Base-by-base conservation (phyloP, 2,113 vertebrate genomes). In the Calyptommatus sinebrachiatus region DNA sequence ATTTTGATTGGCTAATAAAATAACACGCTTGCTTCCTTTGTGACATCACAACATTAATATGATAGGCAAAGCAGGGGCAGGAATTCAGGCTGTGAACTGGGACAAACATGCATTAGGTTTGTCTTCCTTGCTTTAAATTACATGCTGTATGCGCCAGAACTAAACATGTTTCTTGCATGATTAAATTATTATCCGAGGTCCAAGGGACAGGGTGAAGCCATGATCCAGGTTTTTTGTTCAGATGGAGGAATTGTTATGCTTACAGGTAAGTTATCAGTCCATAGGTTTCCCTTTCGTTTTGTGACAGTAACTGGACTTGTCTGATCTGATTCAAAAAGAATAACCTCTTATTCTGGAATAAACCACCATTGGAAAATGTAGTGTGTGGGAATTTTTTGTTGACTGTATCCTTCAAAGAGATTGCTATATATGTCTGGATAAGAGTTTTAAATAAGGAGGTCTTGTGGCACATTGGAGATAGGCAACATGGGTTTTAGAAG, bases 231-330 rank as follows among this genome's bases (percentile, higher is more conserved):
- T 61, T 69, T 77, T 81, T 71, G 86, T 79, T 88, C 75, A 83
- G 69, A 9, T 79, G 78, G 71, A 77, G 77, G 61, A 65, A 41
- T 68, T 76, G 76, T 81, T 76, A 75, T 83, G 73, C 79, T 82
- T 66, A 83, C 89, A 88, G 90, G 89, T 91, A 88, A 90, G 88
- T 88, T 16, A 69, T 76, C 29, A 24, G 45, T 21, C 87, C 45
- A 77, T 62, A 31, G 72, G 41, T 73, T n/a, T 46, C 48, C 0
- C 45, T 60, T 4, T 31, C 26, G 12, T 50, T 63, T 83, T 12
- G 1, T 3, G 68, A 29, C 31, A 35, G 26, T 48, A 45, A 78
- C 53, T 80, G 66, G 4, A 76, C 60, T 72, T 71, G 57, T 5
- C 74, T 53, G 70, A 9, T 5, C 74, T 53, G 70, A 9, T 77